Base-by-base conservation (phyloP, 1,140 invertebrate genomes). In the Drosophila ananassae region DNA sequence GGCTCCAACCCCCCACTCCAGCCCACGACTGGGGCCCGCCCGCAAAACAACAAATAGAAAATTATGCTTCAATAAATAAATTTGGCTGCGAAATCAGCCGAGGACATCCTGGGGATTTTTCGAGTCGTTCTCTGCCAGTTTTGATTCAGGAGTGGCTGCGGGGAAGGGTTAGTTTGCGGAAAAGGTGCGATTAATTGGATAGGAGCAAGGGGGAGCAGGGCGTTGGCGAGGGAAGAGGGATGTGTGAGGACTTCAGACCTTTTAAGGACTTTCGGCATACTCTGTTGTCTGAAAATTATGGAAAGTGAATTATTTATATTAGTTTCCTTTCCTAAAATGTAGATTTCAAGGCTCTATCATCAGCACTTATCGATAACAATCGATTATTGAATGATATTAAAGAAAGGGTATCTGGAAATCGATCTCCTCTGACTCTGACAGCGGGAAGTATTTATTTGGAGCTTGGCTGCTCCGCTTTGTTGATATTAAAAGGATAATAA, bases 141-240 rank as follows among this genome's bases (percentile, higher is more conserved):
- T 73, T 82, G 73, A 85, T 84, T 87, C 69, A 22, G 41, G 47
- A 21, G 57, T 50, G n/a, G 41, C 6, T 12, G 13, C 2, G 34
- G 39, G 39, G 24, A 21, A 37, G 21, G 51, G 54, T 56, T 60
- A 10, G 46, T 67, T 28, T 58, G 60, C 60, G 62, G 75, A 90
- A 89, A 90, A 85, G 85, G 85, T 90, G 87, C 85, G 85, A 90
- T 90, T 90, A 90, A 90, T 90, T 90, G 85, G 79, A 82, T 77
- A 75, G 81, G 50, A 47, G 48, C 8, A 10, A 24, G 21, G n/a
- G 44, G 8, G 17, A 47, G 48, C 8, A 10, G 24, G 21, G n/a
- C 21, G 8, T 0, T 17, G 17, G 17, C 0, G 17, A 17, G 17
- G 17, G 17, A 1, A 17, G 17, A 17, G 17, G 17, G 17, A 17